Conservation (phyloP, 2,888 invertebrate genomes). For the Eupithecia abbreviata region DNA sequence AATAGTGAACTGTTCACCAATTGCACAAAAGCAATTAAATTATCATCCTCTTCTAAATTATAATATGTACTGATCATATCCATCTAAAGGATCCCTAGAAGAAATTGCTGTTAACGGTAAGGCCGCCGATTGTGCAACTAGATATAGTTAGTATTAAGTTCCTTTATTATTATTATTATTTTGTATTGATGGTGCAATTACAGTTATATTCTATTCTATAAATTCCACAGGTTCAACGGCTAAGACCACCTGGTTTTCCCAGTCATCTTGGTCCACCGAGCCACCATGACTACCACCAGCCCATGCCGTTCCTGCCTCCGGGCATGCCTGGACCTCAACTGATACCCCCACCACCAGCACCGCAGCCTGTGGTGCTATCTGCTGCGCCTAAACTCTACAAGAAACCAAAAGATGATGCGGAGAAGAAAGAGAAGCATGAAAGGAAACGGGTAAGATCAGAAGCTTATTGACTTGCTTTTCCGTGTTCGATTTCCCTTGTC, state of each 20-base stretch:
- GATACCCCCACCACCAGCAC: conserved; percentile 72
- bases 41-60: not conserved
- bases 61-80: no score
- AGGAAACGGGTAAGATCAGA: conserved; percentile 61
- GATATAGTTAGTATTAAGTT: no score
- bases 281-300: conserved; percentile 59
- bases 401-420: conserved; percentile 76
- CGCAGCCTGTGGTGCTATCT: conserved; percentile 86
- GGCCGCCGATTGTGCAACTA: no score
- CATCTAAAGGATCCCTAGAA: no score
- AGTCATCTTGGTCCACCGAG: conserved; percentile 26
- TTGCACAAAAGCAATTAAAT: not conserved
- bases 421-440: conserved; percentile 67
- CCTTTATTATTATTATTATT: no score
- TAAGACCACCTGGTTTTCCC: conserved; percentile 51
- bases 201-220: not conserved
- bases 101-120: no score
- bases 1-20: not conserved
- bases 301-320: conserved; percentile 70
- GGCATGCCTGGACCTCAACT: conserved; percentile 73
- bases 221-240: conserved; percentile 64
- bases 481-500: no score
- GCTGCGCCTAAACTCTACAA: conserved; percentile 89
- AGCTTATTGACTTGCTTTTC: not conserved
- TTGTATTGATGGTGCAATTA: no score